phyloP scores from a whole-genome alignment of 2,888 invertebrate genomes.

The Dasysyrphus albostriatus region DNA sequence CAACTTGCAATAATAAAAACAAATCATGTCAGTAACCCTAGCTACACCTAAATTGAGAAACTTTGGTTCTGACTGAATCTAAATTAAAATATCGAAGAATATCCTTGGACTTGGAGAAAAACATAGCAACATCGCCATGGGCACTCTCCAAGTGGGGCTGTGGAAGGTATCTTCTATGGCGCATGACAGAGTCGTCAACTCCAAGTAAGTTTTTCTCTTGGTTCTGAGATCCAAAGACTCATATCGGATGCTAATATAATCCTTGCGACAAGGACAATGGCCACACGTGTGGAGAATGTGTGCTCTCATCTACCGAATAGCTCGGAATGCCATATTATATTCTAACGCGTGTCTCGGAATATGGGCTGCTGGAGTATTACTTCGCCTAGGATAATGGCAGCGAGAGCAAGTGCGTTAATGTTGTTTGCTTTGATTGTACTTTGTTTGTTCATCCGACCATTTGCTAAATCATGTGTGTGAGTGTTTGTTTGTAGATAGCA shows the following conservation, averaged over 20 bases:
- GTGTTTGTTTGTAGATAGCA: constrained; percentile 23
- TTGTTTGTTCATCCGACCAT: constrained; percentile 55
- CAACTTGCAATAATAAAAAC: constrained; percentile 29
- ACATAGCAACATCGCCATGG: constrained; percentile 40
- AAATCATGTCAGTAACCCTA: constrained; percentile 41
- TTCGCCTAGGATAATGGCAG: constrained; percentile 25
- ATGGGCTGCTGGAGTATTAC: constrained; percentile 24
- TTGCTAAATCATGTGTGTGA: constrained; percentile 52
- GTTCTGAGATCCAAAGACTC: background rate
- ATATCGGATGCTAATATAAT: constrained; percentile 10
- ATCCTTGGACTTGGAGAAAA: constrained; percentile 25
- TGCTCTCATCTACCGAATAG: background rate
- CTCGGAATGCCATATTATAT: background rate
- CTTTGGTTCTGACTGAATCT: background rate
- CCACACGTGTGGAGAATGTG: constrained; percentile 23
- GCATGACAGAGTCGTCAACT: constrained; percentile 37
- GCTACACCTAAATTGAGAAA: constrained; percentile 5
- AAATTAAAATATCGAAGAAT: constrained; percentile 8
- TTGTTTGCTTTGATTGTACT: constrained; percentile 69
- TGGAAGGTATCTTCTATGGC: constrained; percentile 35
- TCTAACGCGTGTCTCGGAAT: constrained; percentile 25
- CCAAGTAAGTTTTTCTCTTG: constrained; percentile 20
- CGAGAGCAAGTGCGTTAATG: constrained; percentile 64
- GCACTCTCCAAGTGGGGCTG: background rate
- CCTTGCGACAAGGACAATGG: constrained; percentile 10